phyloP scores from a whole-genome alignment of 2,797 vertebrate genomes.

The Chaetophractus vellerosus region DNA sequence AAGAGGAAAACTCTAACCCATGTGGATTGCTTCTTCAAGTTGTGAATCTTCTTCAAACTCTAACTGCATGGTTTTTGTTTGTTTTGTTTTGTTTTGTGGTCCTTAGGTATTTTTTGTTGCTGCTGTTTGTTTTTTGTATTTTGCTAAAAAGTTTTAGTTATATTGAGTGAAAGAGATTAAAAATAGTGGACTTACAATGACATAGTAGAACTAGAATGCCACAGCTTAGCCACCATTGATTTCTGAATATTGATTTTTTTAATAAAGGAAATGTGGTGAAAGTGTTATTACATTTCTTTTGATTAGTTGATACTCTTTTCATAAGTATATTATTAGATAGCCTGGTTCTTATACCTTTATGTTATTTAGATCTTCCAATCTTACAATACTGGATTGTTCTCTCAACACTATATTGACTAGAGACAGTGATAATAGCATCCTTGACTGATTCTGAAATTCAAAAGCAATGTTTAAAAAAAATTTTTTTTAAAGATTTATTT shows the following conservation, averaged over 20 bases:
- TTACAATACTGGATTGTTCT: neutral
- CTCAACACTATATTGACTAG: neutral
- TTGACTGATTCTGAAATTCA: neutral
- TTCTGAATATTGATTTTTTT: neutral
- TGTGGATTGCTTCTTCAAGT: neutral
- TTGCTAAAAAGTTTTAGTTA: neutral
- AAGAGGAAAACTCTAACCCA: neutral
- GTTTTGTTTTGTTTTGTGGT: neutral
- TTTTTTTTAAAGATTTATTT: too few species aligned
- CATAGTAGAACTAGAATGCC: neutral
- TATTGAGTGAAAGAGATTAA: neutral
- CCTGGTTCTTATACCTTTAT: neutral
- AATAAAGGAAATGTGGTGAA: neutral
- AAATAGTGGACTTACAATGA: neutral
- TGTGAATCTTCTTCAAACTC: neutral
- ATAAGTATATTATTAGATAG: neutral
- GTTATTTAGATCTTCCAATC: neutral
- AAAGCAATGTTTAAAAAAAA: neutral
- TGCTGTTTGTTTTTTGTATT: neutral
- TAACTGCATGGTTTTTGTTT: neutral
- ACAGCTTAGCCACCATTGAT: neutral
- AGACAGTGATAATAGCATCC: neutral
- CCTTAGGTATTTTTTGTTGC: neutral
- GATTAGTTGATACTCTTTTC: neutral
- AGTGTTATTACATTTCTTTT: neutral